A percentile compares a stretch with the other conserved stretches of the same genome.
phyloP scores from a whole-genome alignment of 2,797 vertebrate genomes.

The Arrhamphus sclerolepis region DNA sequence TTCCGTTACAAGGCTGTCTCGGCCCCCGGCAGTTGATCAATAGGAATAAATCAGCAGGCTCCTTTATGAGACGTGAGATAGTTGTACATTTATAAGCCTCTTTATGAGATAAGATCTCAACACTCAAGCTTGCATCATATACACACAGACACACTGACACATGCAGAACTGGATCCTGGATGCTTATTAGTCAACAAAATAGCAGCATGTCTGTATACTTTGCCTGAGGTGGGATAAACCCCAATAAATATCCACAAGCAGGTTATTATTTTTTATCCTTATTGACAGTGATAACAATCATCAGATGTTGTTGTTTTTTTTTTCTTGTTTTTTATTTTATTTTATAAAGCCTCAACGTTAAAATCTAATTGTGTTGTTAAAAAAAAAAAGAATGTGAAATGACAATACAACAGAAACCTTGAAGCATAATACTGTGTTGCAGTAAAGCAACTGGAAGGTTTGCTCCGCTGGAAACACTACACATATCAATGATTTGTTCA shows the following conservation, averaged over 20 bases:
- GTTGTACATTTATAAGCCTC: conserved; percentile 83
- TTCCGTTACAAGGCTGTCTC: conserved; percentile 79
- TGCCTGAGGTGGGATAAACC: conserved; percentile 36
- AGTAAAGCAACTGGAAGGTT: conserved; percentile 16
- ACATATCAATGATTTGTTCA: conserved; percentile 40
- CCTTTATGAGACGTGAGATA: conserved; percentile 81
- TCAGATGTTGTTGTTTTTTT: conserved; percentile 10
- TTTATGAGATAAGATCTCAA: conserved; percentile 83
- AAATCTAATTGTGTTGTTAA: conserved; percentile 28
- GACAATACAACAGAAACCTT: conserved; percentile 2
- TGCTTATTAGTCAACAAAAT: conserved; percentile 51
- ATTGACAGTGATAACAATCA: conserved; percentile 23
- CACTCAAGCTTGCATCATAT: conserved; percentile 77
- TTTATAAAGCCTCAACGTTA: conserved; percentile 18
- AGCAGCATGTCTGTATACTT: conserved; percentile 32
- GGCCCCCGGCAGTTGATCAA: conserved; percentile 78
- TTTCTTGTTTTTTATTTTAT: too few species aligned
- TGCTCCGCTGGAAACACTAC: conserved; percentile 26
- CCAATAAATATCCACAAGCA: conserved; percentile 36
- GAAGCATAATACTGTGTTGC: conserved; percentile 8
- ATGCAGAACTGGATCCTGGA: conserved; percentile 21
- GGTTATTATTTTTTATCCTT: conserved; percentile 30
- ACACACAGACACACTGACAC: conserved; percentile 38
- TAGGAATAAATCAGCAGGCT: conserved; percentile 81
- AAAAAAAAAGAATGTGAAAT: conserved; percentile 25